Evolutionary conservation across 1,140 invertebrate species (phyloP).

Genomic region (Formica selysi): DNA sequence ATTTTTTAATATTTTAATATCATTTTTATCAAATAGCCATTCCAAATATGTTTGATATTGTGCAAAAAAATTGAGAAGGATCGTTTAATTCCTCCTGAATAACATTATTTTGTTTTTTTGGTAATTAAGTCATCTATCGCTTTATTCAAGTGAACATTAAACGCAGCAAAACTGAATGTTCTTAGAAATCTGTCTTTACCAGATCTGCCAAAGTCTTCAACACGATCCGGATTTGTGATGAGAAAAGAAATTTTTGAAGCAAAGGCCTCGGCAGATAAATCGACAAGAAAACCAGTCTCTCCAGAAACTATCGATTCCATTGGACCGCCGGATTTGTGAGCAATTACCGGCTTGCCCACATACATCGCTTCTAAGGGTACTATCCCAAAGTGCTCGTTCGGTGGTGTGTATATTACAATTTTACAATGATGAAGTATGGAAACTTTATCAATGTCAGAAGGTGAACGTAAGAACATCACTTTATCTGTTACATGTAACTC

Average conservation of each 20-base stretch:
- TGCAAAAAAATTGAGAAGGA: constrained; percentile 6
- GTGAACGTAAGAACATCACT: constrained; percentile 95
- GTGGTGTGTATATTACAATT: constrained; percentile 97
- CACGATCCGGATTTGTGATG: constrained; percentile 87
- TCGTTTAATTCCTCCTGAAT: too few relatives aligned
- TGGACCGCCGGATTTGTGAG: constrained; percentile 98
- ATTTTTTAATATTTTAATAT: background rate
- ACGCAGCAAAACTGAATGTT: constrained; percentile 90
- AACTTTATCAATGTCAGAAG: constrained; percentile 94
- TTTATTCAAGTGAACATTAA: constrained; percentile 87
- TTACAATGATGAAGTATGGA: constrained; percentile 91
- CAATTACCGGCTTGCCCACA: constrained; percentile 96
- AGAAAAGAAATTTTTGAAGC: constrained; percentile 92
- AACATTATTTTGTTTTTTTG: constrained; percentile 67
- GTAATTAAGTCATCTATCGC: constrained; percentile 82
- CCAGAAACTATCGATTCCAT: constrained; percentile 96
- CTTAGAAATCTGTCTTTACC: constrained; percentile 88
- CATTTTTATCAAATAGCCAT: constrained; percentile 11
- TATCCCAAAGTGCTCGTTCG: constrained; percentile 99
- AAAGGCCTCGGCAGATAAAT: constrained; percentile 90
- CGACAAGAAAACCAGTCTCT: constrained; percentile 96
- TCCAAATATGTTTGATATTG: background rate
- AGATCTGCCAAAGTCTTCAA: constrained; percentile 87
- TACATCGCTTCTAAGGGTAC: constrained; percentile 99
- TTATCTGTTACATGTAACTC: constrained; percentile 91